A percentile compares a stretch with the other conserved stretches of the same genome.
Evolutionary conservation across 2,113 vertebrate species (phyloP).

Genomic region (Gavialis gangeticus): DNA sequence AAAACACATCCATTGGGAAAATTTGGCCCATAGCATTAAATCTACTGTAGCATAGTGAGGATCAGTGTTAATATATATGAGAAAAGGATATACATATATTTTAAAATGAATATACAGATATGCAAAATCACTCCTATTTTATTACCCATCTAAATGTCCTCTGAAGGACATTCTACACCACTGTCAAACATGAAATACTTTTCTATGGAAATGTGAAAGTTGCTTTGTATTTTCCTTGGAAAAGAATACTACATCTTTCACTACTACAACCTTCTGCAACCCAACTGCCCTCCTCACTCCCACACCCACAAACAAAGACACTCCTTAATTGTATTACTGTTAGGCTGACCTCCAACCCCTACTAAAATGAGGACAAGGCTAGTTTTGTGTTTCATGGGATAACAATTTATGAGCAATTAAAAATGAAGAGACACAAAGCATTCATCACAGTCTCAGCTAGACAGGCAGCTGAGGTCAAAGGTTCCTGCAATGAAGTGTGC

Average conservation of each 20-base stretch:
- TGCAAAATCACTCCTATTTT: constrained; percentile 68
- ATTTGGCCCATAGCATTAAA: neutral
- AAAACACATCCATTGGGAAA: neutral
- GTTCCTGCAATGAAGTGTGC: constrained; percentile 93
- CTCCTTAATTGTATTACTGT: constrained; percentile 89
- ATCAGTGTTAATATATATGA: accelerated
- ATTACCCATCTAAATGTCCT: constrained; percentile 74
- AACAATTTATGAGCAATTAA: constrained; percentile 99
- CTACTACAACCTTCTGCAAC: constrained; percentile 77
- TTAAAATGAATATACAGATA: constrained; percentile 52
- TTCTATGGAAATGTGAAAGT: constrained; percentile 73
- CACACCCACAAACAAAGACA: constrained; percentile 83
- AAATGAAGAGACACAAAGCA: constrained; percentile 91
- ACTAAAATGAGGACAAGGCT: constrained; percentile 92
- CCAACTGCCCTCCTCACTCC: constrained; percentile 79
- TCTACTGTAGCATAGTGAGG: neutral
- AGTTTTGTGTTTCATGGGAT: constrained; percentile 93
- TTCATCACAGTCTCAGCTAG: constrained; percentile 92
- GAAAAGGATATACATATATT: constrained; percentile 35
- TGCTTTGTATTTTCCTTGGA: constrained; percentile 78
- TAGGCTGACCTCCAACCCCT: constrained; percentile 90
- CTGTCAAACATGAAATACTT: constrained; percentile 75
- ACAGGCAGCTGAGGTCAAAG: constrained; percentile 87
- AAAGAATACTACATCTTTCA: constrained; percentile 76
- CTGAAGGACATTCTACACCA: constrained; percentile 72